Base-by-base conservation (phyloP, 2,797 vertebrate species). In the Diplodus puntazzo region DNA sequence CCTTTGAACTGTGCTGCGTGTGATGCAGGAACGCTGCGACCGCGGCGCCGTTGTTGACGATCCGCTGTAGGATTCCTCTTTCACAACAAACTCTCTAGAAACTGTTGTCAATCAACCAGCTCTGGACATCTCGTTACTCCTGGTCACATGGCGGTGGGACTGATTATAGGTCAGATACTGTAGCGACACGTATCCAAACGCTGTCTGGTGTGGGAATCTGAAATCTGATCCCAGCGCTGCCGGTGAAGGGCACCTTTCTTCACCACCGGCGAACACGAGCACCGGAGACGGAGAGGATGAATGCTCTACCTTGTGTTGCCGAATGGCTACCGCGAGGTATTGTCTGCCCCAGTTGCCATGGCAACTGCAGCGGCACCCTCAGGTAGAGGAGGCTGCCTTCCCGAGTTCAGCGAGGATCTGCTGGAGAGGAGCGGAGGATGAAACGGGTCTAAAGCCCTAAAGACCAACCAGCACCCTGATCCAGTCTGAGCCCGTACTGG, bases 291-390 rank as follows among this genome's bases (percentile, higher is more conserved):
- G 16, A 25, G 66, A 79, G 74, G 34, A 8, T 0, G 9, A 62
- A 64, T 6, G 27, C 70, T 61, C 59, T 12, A 11, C 46, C 67
- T 50, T 57, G 61, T 62, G 45, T 63, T 55, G 82, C 82, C 48
- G 3, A 82, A 46, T 34, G 77, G 80, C 78, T 39, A 77, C 73
- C 68, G 34, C 0, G 46, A 79, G 71, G 73, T 60, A 83, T 87
- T 85, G 87, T 89, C 89, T 93, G 83, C 90, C 84, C 73, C 53
- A 62, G 89, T 93, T 91, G 85, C 90, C 84, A 91, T 82, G 85
- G 91, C 69, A 91, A 93, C 92, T 86, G 78, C 64, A 0, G 5
- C 74, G 79, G 80, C 77, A 69, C 73, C 30, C 73, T 82, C 82
- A 83, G 82, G 79, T 80, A 74, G 67, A 27, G 27, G 3, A 27